A percentile compares a stretch with the other conserved stretches of the same genome.
Conservation (phyloP, 2,797 vertebrate species). For the Eutrigla gurnardus region DNA sequence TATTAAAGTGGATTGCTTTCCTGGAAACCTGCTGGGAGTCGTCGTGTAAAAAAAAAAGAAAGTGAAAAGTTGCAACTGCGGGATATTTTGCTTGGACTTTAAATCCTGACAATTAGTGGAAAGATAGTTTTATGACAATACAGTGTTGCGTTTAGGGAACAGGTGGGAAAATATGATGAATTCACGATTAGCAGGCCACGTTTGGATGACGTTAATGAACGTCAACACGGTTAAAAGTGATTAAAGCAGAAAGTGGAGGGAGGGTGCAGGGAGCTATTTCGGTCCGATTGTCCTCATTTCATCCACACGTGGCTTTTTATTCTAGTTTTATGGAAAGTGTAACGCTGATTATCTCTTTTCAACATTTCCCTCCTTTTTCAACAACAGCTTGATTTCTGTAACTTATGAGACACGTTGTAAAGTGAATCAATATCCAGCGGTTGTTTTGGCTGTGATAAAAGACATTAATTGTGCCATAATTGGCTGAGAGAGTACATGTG, state of each 20-base stretch:
- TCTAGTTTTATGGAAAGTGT: constrained; percentile 10
- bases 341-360: constrained; percentile 7
- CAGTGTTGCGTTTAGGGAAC: constrained; percentile 18
- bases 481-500: constrained; percentile 17
- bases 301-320: constrained; percentile 5
- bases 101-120: constrained; percentile 54
- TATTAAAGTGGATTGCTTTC: constrained; percentile 67
- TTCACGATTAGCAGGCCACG: neutral
- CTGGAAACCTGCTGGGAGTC: constrained; percentile 73
- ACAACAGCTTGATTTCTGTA: constrained; percentile 1
- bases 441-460: neutral
- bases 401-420: constrained; percentile 12
- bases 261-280: constrained; percentile 4
- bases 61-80: constrained; percentile 58
- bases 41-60: constrained; percentile 65
- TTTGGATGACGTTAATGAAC: neutral
- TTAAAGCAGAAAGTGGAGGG: constrained; percentile 16
- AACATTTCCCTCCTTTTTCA: neutral
- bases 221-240: neutral
- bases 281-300: constrained; percentile 5
- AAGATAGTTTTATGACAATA: constrained; percentile 17
- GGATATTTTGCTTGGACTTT: constrained; percentile 52
- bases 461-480: constrained; percentile 40
- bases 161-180: constrained; percentile 55
- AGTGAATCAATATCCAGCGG: neutral